phyloP scores from a whole-genome alignment of 2,888 invertebrate genomes.

The Pristionchus entomophagus region DNA sequence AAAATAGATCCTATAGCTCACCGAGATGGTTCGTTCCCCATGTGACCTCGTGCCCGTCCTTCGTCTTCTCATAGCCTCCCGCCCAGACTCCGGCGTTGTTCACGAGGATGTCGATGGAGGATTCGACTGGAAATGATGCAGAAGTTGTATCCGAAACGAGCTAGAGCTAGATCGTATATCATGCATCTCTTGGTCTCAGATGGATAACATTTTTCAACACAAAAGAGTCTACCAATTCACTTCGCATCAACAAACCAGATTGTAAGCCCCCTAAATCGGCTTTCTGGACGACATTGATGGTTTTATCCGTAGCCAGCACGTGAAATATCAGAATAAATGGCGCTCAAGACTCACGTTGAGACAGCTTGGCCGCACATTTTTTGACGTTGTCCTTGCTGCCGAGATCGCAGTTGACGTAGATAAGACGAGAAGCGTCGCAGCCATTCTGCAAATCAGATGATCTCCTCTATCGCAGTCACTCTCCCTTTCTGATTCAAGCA shows the following conservation, averaged over 20 bases:
- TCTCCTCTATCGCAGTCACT: background rate
- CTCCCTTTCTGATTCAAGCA: no score
- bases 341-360: slow-evolving; percentile 51
- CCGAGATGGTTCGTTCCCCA: slow-evolving; percentile 90
- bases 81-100: slow-evolving; percentile 90
- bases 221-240: no score
- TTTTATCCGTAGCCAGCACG: no score
- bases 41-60: slow-evolving; percentile 90
- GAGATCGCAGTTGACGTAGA: slow-evolving; percentile 71
- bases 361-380: slow-evolving; percentile 61
- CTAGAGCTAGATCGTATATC: no score
- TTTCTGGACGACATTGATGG: no score
- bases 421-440: slow-evolving; percentile 71
- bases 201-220: no score
- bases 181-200: no score
- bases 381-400: slow-evolving; percentile 67
- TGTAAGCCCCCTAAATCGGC: no score
- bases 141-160: no score
- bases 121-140: slow-evolving; percentile 53
- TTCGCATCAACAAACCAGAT: no score
- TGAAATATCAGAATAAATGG: background rate
- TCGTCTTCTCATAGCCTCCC: slow-evolving; percentile 82
- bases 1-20: no score
- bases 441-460: slow-evolving; percentile 59
- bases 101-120: slow-evolving; percentile 74